These are phyloP conservation scores for Aphrocallistes beatrix DNA, from an alignment of 37 sponge, comb jelly and placozoan species.

Conservation along the genomic window DNA sequence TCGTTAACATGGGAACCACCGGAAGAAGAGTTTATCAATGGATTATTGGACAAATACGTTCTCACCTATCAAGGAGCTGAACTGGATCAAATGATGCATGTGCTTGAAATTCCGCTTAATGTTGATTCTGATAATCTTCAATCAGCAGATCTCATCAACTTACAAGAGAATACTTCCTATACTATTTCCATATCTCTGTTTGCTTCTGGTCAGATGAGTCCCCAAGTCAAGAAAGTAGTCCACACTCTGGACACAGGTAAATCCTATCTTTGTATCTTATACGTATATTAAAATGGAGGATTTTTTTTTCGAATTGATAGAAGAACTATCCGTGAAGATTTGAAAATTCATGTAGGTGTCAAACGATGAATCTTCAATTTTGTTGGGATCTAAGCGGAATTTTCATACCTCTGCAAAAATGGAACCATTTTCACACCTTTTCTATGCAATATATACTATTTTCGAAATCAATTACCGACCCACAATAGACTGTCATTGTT, in stretches of 20 bases:
- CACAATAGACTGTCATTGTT: too few relatives aligned
- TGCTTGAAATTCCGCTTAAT: not conserved
- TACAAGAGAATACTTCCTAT: not conserved
- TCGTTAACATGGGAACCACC: not conserved
- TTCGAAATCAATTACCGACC: too few relatives aligned
- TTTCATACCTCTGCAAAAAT: too few relatives aligned
- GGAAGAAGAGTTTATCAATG: not conserved
- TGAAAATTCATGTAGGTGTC: too few relatives aligned
- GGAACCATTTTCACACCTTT: too few relatives aligned
- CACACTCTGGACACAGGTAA: not conserved
- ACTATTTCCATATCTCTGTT: not conserved
- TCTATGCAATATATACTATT: too few relatives aligned
- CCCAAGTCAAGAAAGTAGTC: not conserved
- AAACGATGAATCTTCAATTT: too few relatives aligned
- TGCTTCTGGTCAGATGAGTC: slow-evolving; percentile 1
- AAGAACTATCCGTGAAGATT: too few relatives aligned
- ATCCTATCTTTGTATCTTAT: too few relatives aligned
- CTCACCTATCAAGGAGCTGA: not conserved
- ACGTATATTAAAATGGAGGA: too few relatives aligned
- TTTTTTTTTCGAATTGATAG: too few relatives aligned
- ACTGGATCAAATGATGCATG: not conserved
- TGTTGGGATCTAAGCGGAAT: too few relatives aligned
- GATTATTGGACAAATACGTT: not conserved
- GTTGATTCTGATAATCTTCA: not conserved
- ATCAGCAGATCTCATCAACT: not conserved